These are phyloP conservation scores for Neuroscelio doddi DNA, from an alignment of 2,888 invertebrate species.

Conservation along the genomic window DNA sequence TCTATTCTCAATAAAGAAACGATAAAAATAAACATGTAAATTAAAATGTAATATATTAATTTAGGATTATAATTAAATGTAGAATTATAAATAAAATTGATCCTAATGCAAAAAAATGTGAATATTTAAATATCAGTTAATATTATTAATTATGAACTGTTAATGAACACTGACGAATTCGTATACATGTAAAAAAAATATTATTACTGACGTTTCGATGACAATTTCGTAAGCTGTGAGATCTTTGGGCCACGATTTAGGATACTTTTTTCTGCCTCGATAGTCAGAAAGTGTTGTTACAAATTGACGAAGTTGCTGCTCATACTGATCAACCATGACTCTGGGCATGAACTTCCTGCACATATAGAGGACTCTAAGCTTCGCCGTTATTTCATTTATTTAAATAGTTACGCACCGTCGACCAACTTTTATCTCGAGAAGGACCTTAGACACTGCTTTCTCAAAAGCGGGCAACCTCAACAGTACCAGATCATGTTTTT, in stretches of 20 bases:
- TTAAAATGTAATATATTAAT: no score
- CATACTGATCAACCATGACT: slow-evolving; percentile 89
- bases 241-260: slow-evolving; percentile 81
- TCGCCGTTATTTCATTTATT: slow-evolving; percentile 64
- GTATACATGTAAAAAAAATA: slow-evolving; percentile 6
- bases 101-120: no score
- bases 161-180: no score
- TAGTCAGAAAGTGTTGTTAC: slow-evolving; percentile 90
- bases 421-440: slow-evolving; percentile 87
- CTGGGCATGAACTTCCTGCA: slow-evolving; percentile 91
- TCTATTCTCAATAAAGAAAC: no score
- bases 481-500: slow-evolving; percentile 82
- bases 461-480: slow-evolving; percentile 87
- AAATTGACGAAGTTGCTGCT: slow-evolving; percentile 85
- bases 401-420: slow-evolving; percentile 77
- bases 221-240: slow-evolving; percentile 87
- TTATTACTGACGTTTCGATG: slow-evolving; percentile 85
- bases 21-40: no score
- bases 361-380: slow-evolving; percentile 72
- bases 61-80: no score
- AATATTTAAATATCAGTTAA: no score
- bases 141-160: no score
- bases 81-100: no score
- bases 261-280: slow-evolving; percentile 78
- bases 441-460: slow-evolving; percentile 86